Evolutionary conservation across 2,113 vertebrate species (phyloP), one percentile per base, ranked within the genome.

Genomic region (Odontophorus gujanensis): DNA sequence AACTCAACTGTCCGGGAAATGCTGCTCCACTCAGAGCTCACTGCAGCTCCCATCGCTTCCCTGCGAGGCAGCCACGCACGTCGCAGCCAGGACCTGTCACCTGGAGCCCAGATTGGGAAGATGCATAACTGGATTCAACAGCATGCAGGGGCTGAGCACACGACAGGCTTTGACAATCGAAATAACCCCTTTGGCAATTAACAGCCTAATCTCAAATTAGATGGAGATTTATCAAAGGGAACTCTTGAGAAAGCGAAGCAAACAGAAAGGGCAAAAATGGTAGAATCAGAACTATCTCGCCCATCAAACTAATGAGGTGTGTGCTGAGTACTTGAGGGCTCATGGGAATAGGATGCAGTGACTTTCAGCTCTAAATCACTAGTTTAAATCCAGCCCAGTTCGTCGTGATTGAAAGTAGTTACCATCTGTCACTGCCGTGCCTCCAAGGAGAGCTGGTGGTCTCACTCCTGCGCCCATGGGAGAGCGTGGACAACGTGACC

Each of bases 111-210:
- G 9, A 45, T 34, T 15, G 38, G 50, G 25, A 58, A 53, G 36
- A 51, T 13, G 47, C n/a, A 47, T 11, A 66, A 76, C 26, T 3
- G 6, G 36, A 69, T 78, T 73, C 80, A 53, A 48, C n/a, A 45
- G 17, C 0, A 0, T 40, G 32, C 48, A 16, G 24, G 26, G 61
- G 50, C 45, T 0, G 7, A 25, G 38, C 0, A 0, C 0, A 1
- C 14, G 66, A 40, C 16, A 32, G 48, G 12, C 58, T 76, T 43
- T 4, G 26, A 73, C 47, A 68, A 42, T 7, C 11, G 10, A 15
- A 81, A 18, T 0, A 16, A 45, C 7, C 28, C 51, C 36, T 55
- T 76, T 74, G 21, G 8, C 81, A 79, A 61, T 34, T 79, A 92
- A 77, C 24, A 66, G 15, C 51, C 73, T 30, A 8, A 57, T 38